Percentiles rank a stretch among this genome's conserved stretches.
phyloP scores from a whole-genome alignment of 1,140 invertebrate genomes.

The Trichonephila clavipes region DNA sequence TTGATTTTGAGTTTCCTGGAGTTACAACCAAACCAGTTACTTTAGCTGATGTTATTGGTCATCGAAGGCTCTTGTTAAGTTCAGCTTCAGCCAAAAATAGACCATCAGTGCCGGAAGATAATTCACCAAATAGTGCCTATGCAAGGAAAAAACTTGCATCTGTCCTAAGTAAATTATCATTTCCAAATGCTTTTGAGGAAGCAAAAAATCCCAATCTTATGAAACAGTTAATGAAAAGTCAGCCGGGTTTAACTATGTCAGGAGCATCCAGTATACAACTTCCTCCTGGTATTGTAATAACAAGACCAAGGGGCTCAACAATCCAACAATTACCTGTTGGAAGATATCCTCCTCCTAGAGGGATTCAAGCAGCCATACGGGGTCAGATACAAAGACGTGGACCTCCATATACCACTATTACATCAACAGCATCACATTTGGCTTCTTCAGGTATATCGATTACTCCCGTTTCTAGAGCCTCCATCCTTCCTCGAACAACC shows the following conservation, averaged over 20 bases:
- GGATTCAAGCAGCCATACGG: neutral
- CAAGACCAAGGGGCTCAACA: conserved; percentile 49
- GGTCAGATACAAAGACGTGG: conserved; percentile 25
- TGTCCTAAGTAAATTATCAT: conserved; percentile 56
- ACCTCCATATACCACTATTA: conserved; percentile 37
- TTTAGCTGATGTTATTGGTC: conserved; percentile 77
- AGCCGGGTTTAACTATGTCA: conserved; percentile 42
- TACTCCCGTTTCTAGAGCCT: conserved; percentile 56
- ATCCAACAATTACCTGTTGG: conserved; percentile 42
- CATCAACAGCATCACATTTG: conserved; percentile 49
- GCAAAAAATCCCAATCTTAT: conserved; percentile 56
- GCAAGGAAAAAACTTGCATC: conserved; percentile 67
- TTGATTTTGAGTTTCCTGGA: conserved; percentile 93
- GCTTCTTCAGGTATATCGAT: conserved; percentile 71
- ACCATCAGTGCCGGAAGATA: neutral
- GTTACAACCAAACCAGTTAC: conserved; percentile 87
- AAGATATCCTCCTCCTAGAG: conserved; percentile 46
- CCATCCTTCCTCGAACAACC: neutral
- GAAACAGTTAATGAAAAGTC: conserved; percentile 59
- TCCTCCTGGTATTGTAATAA: conserved; percentile 72
- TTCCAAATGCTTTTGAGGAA: conserved; percentile 19
- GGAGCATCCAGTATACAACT: conserved; percentile 44
- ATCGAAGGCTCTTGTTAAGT: conserved; percentile 53
- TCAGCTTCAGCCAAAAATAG: conserved; percentile 37
- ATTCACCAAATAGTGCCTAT: conserved; percentile 60